These are phyloP conservation scores for Poliocrania exsul DNA, from an alignment of 2,797 vertebrate genomes.

Conservation along the genomic window DNA sequence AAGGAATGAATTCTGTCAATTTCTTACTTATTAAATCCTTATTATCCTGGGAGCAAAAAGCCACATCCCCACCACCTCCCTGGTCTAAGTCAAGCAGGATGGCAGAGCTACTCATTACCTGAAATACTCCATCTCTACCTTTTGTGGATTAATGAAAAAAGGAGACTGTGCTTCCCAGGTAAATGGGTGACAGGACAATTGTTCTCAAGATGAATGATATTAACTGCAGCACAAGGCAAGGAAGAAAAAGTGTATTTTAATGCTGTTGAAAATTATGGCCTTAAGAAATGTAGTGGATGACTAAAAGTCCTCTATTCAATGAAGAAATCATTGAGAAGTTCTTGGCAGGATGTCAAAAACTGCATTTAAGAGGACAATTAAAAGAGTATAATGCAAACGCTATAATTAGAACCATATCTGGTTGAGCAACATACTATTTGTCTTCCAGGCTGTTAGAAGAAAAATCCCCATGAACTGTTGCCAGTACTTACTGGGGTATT, in stretches of 20 bases:
- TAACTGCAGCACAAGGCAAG: conserved; percentile 36
- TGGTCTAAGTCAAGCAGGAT: background rate
- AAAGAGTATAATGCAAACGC: conserved; percentile 74
- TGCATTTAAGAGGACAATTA: conserved; percentile 80
- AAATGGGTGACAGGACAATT: conserved; percentile 39
- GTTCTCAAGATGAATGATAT: conserved; percentile 52
- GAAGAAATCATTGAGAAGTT: conserved; percentile 76
- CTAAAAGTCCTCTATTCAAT: conserved; percentile 72
- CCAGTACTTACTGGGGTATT: conserved; percentile 52
- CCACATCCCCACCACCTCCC: background rate
- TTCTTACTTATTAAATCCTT: conserved; percentile 54
- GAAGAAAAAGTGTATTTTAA: conserved; percentile 65
- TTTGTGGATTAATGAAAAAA: background rate
- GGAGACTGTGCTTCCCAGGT: background rate
- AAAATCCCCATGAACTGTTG: conserved; percentile 57
- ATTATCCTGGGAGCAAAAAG: conserved; percentile 10
- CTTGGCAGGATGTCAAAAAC: conserved; percentile 74
- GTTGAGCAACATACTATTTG: conserved; percentile 70
- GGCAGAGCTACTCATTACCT: background rate
- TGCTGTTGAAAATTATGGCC: conserved; percentile 68
- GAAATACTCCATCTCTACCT: background rate
- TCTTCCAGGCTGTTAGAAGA: conserved; percentile 61
- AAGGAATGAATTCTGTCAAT: background rate
- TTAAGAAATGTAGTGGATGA: conserved; percentile 68
- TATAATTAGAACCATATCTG: conserved; percentile 81